Evolutionary conservation across 2,797 vertebrate species (phyloP).

Genomic region (Bucorvus abyssinicus): DNA sequence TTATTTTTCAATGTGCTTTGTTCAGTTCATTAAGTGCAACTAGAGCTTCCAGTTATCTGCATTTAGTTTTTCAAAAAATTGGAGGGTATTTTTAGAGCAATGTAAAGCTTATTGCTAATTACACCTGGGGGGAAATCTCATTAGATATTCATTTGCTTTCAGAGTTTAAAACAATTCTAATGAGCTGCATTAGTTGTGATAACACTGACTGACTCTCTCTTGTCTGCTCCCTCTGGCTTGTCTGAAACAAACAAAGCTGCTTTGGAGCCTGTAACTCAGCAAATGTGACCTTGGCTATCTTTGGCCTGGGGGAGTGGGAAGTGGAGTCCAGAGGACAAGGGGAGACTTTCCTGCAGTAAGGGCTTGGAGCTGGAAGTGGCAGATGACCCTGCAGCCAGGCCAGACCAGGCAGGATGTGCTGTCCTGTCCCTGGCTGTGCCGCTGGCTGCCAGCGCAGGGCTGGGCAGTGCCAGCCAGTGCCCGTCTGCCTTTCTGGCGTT

Average conservation of each 20-base stretch:
- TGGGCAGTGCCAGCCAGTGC: fast-evolving
- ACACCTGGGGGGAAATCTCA: constrained; percentile 75
- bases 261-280: background rate
- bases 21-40: constrained; percentile 71
- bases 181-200: constrained; percentile 64
- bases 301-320: background rate
- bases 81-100: constrained; percentile 73
- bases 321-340: background rate
- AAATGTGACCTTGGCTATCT: constrained; percentile 51
- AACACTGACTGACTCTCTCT: constrained; percentile 49
- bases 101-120: constrained; percentile 75
- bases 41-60: constrained; percentile 61
- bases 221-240: constrained; percentile 45
- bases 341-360: background rate
- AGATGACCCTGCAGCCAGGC: background rate
- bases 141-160: constrained; percentile 70
- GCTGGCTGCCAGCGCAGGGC: background rate
- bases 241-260: constrained; percentile 33
- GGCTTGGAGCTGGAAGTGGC: background rate
- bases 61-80: constrained; percentile 69
- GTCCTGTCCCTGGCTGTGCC: background rate
- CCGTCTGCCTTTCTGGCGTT: fast-evolving
- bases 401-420: fast-evolving
- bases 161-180: constrained; percentile 73
- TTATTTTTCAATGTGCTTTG: constrained; percentile 69